Conservation (phyloP, 2,113 vertebrate genomes). For the Cryptoleucopteryx plumbea region DNA sequence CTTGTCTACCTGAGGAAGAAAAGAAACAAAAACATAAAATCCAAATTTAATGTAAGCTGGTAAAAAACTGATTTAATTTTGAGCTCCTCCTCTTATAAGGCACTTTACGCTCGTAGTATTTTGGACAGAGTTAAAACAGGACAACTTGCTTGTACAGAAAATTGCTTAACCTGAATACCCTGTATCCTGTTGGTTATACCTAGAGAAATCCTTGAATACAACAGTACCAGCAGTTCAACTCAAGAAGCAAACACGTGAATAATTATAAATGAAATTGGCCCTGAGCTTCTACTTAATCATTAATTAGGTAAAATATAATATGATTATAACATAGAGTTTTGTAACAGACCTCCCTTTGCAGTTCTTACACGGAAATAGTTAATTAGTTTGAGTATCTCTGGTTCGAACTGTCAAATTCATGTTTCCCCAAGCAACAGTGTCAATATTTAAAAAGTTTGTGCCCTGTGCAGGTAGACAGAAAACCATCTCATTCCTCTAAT, state of each 20-base stretch:
- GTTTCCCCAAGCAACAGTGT: not conserved
- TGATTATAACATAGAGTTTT: not conserved
- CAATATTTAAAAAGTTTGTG: not conserved
- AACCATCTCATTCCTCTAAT: not conserved
- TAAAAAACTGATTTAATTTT: not conserved
- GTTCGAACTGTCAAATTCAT: not conserved
- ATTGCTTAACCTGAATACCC: not conserved
- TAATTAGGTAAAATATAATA: not conserved
- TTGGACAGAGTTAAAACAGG: not conserved
- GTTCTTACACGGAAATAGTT: not conserved
- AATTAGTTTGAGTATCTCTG: not conserved
- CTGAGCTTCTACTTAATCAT: not conserved
- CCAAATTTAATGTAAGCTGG: not conserved
- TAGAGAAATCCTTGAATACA: not conserved
- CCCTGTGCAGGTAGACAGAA: not conserved
- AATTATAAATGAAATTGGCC: not conserved
- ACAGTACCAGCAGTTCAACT: not conserved
- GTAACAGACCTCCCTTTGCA: not conserved
- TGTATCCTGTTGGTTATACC: not conserved
- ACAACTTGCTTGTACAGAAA: not conserved
- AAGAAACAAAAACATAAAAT: not conserved
- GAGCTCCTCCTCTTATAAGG: not conserved
- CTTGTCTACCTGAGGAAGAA: not conserved
- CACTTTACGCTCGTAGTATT: rapidly evolving
- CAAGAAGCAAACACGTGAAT: not conserved